Conservation (phyloP, 2,888 invertebrate genomes). For the Pammene fasciana region DNA sequence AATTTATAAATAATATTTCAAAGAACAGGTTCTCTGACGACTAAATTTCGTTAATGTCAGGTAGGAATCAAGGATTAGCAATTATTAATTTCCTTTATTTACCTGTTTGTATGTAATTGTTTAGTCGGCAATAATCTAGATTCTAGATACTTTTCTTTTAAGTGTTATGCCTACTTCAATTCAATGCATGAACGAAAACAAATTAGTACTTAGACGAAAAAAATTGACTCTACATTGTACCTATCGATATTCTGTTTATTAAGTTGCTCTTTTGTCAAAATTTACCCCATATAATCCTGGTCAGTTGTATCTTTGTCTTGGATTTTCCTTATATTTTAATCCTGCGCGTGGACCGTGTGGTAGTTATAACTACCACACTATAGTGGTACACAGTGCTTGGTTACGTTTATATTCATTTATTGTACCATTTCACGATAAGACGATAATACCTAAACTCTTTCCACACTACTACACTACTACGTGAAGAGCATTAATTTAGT, state of each 20-base stretch:
- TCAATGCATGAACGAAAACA: background rate
- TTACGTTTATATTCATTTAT: background rate
- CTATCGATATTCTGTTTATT: background rate
- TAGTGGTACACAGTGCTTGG: too few species aligned
- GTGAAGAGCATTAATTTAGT: background rate
- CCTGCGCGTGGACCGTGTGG: too few species aligned
- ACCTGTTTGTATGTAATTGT: background rate
- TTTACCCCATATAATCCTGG: background rate
- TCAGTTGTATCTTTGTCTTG: background rate
- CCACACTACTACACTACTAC: too few species aligned
- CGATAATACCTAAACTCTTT: background rate
- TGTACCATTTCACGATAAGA: background rate
- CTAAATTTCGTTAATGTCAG: constrained; percentile 21
- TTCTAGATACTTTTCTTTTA: background rate
- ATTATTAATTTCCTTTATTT: background rate
- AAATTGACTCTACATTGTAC: constrained; percentile 1
- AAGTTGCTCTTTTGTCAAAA: background rate
- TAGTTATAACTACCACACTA: too few species aligned
- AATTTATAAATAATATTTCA: constrained; percentile 16
- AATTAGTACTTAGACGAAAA: background rate
- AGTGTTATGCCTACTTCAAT: too few species aligned
- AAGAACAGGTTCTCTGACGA: constrained; percentile 27
- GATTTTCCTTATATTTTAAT: background rate
- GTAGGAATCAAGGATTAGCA: constrained; percentile 19
- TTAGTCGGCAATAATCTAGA: background rate